Evolutionary conservation across 2,113 vertebrate species (phyloP).

Genomic region (Rana temporaria): DNA sequence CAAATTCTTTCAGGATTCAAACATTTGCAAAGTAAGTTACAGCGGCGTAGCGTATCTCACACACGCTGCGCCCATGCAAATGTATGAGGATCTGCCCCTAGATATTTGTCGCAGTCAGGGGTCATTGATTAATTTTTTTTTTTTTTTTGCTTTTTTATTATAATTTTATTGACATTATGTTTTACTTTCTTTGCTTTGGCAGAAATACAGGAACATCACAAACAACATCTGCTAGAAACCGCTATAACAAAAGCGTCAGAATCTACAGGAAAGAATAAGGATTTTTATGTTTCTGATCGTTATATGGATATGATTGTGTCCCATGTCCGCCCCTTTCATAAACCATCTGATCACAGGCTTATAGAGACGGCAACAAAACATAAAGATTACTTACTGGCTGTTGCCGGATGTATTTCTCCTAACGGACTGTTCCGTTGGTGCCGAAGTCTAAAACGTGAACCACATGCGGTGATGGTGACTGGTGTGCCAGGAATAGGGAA

Average conservation of each 20-base stretch:
- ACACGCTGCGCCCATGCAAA: too few relatives aligned
- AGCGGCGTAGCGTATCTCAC: too few relatives aligned
- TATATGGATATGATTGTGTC: neutral
- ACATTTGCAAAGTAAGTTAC: too few relatives aligned
- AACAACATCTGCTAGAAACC: neutral
- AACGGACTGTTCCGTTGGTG: constrained; percentile 27
- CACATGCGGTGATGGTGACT: constrained; percentile 14
- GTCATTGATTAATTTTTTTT: too few relatives aligned
- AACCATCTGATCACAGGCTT: neutral
- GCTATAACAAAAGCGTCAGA: neutral
- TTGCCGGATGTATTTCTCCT: neutral
- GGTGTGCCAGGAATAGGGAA: constrained; percentile 30
- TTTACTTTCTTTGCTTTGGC: neutral
- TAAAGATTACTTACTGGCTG: neutral
- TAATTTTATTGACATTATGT: too few relatives aligned
- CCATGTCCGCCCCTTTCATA: neutral
- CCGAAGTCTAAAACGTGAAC: neutral
- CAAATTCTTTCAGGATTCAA: too few relatives aligned
- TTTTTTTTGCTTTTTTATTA: too few relatives aligned
- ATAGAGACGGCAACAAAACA: neutral
- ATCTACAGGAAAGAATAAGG: neutral
- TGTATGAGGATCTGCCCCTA: too few relatives aligned
- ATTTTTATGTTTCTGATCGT: neutral
- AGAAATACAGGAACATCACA: neutral
- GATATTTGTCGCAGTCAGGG: too few relatives aligned